Percentiles rank a stretch among this genome's conserved stretches.
Evolutionary conservation across 1,140 invertebrate genomes (phyloP).

Genomic region (Lucilia cuprina): DNA sequence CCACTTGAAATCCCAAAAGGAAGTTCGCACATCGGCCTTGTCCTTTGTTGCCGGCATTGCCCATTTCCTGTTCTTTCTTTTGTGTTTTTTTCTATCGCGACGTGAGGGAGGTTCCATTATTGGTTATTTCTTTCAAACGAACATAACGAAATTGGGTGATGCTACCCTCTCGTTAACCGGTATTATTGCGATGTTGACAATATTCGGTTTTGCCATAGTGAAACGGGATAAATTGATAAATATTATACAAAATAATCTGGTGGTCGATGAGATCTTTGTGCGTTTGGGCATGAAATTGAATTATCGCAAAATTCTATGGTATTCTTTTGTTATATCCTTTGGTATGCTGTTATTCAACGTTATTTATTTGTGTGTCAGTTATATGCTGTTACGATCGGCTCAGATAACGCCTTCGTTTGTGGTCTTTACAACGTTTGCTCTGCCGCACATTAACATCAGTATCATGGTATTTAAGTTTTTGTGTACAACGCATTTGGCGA

Average conservation of each 20-base stretch:
- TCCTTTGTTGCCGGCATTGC: constrained; percentile 53
- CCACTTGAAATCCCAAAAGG: constrained; percentile 50
- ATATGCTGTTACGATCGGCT: constrained; percentile 51
- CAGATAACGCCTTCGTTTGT: constrained; percentile 55
- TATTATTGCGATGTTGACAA: constrained; percentile 57
- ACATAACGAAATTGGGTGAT: constrained; percentile 56
- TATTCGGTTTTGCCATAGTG: constrained; percentile 57
- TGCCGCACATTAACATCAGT: constrained; percentile 59
- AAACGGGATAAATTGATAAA: constrained; percentile 49
- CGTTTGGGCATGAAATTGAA: constrained; percentile 55
- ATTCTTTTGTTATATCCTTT: constrained; percentile 53
- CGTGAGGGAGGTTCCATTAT: constrained; percentile 56
- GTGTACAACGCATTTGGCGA: constrained; percentile 55
- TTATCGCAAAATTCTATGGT: constrained; percentile 50
- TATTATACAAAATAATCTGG: constrained; percentile 54
- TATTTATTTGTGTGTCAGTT: constrained; percentile 57
- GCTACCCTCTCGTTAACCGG: constrained; percentile 52
- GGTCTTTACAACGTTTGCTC: constrained; percentile 55
- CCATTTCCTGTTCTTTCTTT: constrained; percentile 55
- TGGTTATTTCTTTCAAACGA: constrained; percentile 59
- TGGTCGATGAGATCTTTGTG: constrained; percentile 58
- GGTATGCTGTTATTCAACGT: constrained; percentile 55
- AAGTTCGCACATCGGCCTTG: constrained; percentile 53
- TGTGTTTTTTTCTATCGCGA: constrained; percentile 52
- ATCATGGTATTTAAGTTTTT: constrained; percentile 60